A percentile compares a stretch with the other conserved stretches of the same genome.
These are phyloP conservation scores for Mobula hypostoma DNA, from an alignment of 2,113 vertebrate genomes.

Conservation along the genomic window DNA sequence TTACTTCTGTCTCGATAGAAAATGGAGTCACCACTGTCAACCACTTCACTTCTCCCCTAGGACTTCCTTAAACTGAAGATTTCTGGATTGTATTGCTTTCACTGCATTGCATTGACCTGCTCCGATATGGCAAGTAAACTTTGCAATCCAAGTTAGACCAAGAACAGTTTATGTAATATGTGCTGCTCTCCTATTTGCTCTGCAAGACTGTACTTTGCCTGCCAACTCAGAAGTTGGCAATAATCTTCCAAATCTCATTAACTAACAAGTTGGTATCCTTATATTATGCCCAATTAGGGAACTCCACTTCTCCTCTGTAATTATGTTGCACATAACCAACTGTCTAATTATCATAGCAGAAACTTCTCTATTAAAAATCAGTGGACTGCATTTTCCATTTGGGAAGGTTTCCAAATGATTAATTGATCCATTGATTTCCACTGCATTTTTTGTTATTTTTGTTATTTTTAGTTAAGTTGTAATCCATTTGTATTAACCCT, in stretches of 20 bases:
- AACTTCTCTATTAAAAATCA: not conserved
- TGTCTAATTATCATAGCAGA: conserved; percentile 3
- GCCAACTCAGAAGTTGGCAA: not conserved
- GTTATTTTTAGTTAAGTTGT: not conserved
- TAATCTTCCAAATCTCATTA: not conserved
- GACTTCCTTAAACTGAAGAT: not conserved
- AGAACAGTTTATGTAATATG: not conserved
- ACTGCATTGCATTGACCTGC: not conserved
- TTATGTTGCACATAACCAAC: not conserved
- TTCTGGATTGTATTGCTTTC: not conserved
- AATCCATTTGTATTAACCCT: not conserved
- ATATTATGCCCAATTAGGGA: not conserved
- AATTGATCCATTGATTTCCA: not conserved
- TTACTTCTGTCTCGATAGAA: not conserved
- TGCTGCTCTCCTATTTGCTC: not conserved
- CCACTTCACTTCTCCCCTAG: not conserved
- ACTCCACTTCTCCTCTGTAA: not conserved
- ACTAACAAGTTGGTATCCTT: not conserved
- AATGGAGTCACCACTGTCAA: not conserved
- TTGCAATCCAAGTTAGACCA: not conserved
- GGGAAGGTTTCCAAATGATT: not conserved
- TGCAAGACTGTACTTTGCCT: not conserved
- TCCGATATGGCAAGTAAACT: not conserved
- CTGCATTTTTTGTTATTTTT: not conserved
- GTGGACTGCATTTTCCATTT: not conserved